Conservation (phyloP, 2,888 invertebrate genomes). For the Odontothrips loti region DNA sequence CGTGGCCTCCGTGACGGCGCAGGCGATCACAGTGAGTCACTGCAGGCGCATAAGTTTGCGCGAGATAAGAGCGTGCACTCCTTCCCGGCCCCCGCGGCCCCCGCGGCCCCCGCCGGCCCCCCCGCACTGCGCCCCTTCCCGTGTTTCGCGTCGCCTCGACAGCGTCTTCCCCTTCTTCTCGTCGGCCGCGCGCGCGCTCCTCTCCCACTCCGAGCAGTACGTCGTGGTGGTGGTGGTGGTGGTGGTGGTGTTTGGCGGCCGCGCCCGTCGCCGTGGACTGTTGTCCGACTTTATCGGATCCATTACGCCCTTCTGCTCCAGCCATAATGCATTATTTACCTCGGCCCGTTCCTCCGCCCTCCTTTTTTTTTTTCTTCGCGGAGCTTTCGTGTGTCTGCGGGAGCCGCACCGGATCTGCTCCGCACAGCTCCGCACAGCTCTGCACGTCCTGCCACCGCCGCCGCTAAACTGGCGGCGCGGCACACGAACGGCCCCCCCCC, state of each 20-base stretch:
- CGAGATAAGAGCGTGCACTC: not conserved
- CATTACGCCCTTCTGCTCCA: slow-evolving; percentile 3
- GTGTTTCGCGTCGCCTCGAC: not conserved
- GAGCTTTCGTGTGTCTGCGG: not conserved
- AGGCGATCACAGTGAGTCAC: slow-evolving; percentile 2
- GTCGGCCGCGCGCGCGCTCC: not conserved
- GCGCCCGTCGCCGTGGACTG: not conserved
- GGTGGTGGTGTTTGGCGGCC: too few relatives aligned
- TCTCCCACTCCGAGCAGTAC: not conserved
- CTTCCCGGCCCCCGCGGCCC: not conserved
- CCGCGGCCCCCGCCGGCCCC: not conserved
- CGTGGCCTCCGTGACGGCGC: not conserved
- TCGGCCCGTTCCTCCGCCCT: not conserved
- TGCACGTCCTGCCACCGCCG: not conserved
- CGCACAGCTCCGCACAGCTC: not conserved
- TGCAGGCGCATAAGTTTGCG: slow-evolving; percentile 22
- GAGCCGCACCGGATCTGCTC: not conserved
- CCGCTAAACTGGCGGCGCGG: not conserved
- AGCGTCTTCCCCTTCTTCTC: not conserved
- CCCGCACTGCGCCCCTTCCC: not conserved
- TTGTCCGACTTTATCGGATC: slow-evolving; percentile 13
- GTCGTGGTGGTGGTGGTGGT: not conserved
- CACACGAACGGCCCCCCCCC: not conserved
- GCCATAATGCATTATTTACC: slow-evolving; percentile 16
- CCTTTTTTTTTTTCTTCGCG: not conserved